These are phyloP conservation scores for Parnassius mnemosyne DNA, from an alignment of 2,888 invertebrate genomes.

Conservation along the genomic window DNA sequence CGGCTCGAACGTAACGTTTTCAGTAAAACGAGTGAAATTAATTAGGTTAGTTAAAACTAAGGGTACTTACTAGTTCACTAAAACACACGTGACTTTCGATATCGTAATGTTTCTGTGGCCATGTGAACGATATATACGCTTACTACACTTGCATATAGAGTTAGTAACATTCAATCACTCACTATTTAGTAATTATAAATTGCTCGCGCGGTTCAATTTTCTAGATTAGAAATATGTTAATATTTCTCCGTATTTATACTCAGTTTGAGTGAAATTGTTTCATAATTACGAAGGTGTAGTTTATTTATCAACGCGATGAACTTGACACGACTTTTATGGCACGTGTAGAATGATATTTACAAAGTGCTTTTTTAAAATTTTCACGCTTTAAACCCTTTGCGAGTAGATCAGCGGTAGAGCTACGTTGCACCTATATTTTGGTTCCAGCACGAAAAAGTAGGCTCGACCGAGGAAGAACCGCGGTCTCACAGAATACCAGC, in stretches of 20 bases:
- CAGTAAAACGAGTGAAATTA: constrained; percentile 14
- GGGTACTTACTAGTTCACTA: constrained; percentile 13
- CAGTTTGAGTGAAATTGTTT: constrained; percentile 2
- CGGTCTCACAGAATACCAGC: too few species aligned
- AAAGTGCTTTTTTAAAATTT: too few species aligned
- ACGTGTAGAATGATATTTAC: constrained; percentile 1
- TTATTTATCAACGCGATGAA: not conserved
- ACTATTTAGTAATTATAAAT: constrained; percentile 17
- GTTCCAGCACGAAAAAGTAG: too few species aligned
- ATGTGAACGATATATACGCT: not conserved
- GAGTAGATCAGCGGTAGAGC: too few species aligned
- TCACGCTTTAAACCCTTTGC: too few species aligned
- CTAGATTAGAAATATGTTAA: constrained; percentile 25
- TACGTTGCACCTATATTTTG: too few species aligned
- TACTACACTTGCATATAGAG: not conserved
- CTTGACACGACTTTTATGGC: not conserved
- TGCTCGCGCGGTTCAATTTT: constrained; percentile 10
- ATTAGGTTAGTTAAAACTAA: constrained; percentile 23
- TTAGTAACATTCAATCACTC: constrained; percentile 8
- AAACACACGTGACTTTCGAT: constrained; percentile 5
- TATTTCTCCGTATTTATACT: constrained; percentile 7
- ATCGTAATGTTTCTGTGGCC: not conserved
- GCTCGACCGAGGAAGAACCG: too few species aligned
- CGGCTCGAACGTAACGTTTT: constrained; percentile 3
- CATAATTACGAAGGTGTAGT: not conserved